Conservation (phyloP, 2,888 invertebrate species). For the Cataglyphis livida region DNA sequence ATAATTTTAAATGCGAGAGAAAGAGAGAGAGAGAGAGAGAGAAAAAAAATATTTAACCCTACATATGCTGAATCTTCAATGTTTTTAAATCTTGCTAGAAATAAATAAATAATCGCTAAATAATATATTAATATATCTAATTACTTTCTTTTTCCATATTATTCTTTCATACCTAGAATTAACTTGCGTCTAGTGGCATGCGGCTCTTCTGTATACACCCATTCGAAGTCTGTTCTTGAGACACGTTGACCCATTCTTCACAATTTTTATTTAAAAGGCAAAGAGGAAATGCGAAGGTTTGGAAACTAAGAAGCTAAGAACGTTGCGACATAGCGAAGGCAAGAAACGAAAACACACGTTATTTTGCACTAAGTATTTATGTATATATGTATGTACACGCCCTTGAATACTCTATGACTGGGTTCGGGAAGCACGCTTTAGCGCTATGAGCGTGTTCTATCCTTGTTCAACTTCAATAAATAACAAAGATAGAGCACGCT, state of each 20-base stretch:
- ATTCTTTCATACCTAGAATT: constrained; percentile 91
- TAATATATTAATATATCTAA: background rate
- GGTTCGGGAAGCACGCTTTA: too few relatives aligned
- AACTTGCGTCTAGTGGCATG: constrained; percentile 97
- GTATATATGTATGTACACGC: background rate
- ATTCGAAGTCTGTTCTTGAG: constrained; percentile 98
- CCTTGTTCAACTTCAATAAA: too few relatives aligned
- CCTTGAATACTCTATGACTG: background rate
- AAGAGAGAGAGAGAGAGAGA: too few relatives aligned
- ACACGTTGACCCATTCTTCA: constrained; percentile 96
- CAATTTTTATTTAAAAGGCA: background rate
- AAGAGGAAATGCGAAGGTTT: background rate
- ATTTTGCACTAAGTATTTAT: too few relatives aligned
- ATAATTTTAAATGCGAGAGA: too few relatives aligned
- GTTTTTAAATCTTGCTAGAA: background rate
- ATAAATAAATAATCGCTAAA: background rate
- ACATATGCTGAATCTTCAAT: background rate
- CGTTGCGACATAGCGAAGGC: background rate
- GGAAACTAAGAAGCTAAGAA: background rate
- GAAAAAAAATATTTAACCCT: background rate
- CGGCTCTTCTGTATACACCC: constrained; percentile 98
- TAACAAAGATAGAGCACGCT: too few relatives aligned
- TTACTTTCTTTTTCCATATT: background rate
- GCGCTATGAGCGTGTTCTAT: too few relatives aligned
- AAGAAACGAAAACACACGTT: background rate